A percentile compares a stretch with the other conserved stretches of the same genome.
Conservation (phyloP, 2,797 vertebrate genomes). For the Chelon auratus region DNA sequence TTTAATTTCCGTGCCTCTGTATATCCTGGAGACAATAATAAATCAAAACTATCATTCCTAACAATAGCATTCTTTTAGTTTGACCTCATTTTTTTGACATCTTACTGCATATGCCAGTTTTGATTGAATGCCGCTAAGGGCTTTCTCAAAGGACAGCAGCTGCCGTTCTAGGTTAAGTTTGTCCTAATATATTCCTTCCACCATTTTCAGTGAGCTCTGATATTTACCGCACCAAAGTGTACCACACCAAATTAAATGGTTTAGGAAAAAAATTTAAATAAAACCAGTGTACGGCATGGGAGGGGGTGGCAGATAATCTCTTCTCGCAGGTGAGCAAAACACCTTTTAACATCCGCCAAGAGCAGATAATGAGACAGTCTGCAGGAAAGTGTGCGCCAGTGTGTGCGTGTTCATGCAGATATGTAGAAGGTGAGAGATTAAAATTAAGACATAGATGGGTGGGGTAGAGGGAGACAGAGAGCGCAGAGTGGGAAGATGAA, state of each 20-base stretch:
- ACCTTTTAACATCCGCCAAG: conserved; percentile 74
- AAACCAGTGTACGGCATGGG: conserved; percentile 44
- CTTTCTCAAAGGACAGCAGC: conserved; percentile 53
- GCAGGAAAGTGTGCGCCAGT: conserved; percentile 23
- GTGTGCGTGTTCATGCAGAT: conserved; percentile 39
- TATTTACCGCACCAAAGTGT: conserved; percentile 26
- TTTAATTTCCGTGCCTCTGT: not conserved
- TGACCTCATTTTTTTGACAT: conserved; percentile 39
- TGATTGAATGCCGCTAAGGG: conserved; percentile 42
- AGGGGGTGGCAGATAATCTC: conserved; percentile 62
- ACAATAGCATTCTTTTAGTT: conserved; percentile 8
- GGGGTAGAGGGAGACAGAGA: not conserved
- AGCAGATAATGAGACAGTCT: conserved; percentile 70
- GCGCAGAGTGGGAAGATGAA: conserved; percentile 33
- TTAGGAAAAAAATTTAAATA: conserved; percentile 19
- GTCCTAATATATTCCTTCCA: conserved; percentile 36
- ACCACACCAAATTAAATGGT: conserved; percentile 17
- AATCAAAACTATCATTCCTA: not conserved
- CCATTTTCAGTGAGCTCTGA: conserved; percentile 56
- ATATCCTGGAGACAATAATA: conserved; percentile 1
- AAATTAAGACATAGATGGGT: conserved; percentile 51
- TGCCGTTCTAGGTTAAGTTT: conserved; percentile 55
- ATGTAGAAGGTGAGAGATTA: conserved; percentile 64
- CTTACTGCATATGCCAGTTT: conserved; percentile 34
- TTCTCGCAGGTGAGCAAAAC: conserved; percentile 71